Base-by-base conservation (phyloP, 2,797 vertebrate species). In the Ambastaia sidthimunki region DNA sequence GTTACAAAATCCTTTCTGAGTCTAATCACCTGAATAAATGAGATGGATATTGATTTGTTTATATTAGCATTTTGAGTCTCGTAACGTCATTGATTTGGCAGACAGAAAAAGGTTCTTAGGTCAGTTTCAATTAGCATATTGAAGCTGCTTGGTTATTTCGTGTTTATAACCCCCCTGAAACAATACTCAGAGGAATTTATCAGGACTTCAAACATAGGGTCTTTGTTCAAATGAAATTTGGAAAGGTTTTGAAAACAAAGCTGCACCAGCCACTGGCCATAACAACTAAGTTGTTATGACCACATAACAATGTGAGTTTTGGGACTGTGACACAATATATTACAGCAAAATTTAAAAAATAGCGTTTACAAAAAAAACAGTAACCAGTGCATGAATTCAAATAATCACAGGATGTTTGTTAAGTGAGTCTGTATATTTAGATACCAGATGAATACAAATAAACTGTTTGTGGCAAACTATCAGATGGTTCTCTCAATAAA, bases 11-110 rank as follows among this genome's bases (percentile, higher is more conserved):
- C 84, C 81, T 81, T 82, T 83, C 83, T 48, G 59, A 72, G 69
- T 81, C 84, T 86, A 85, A 88, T 86, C 83, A 85, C 82, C 83
- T 85, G 82, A 82, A 86, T 85, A 86, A 88, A 89, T 85, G 66
- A 86, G 87, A 89, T 88, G 86, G 87, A 80, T 89, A 89, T 89
- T 85, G 88, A 88, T 87, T 87, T 82, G 84, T 85, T 87, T 85
- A 74, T 80, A 87, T 88, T 84, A 86, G 83, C 86, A 86, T 88
- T 84, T 87, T 81, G 74, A 85, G 85, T 80, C 74, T 83, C 68
- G n/a, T 68, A 82, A 83, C 82, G 74, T 81, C 84, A 84, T 87
- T 87, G 85, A 86, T 86, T 76, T 84, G 69, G 73, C 59, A n/a
- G 65, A 76, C 72, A 67, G 54, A 78, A 81, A 83, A 76, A 57